A percentile compares a stretch with the other conserved stretches of the same genome.
Evolutionary conservation across 2,888 invertebrate genomes (phyloP).

Genomic region (Lycocerus yunnanus): DNA sequence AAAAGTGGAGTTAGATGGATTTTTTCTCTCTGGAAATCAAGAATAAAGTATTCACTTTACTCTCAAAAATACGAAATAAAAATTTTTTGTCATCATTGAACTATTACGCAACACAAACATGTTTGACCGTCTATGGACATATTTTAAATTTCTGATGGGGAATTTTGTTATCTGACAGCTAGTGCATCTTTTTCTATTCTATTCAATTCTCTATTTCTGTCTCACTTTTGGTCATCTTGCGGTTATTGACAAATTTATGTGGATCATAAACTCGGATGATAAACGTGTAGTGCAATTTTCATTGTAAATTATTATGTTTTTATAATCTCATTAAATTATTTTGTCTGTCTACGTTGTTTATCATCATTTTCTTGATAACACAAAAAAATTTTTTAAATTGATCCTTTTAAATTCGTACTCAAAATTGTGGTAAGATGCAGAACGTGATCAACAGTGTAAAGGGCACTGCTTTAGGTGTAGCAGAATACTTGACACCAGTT

Average conservation of each 20-base stretch:
- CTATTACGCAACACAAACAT: neutral
- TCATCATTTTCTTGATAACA: neutral
- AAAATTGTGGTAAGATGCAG: conserved; percentile 74
- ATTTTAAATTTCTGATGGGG: neutral
- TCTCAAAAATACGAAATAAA: too few species aligned
- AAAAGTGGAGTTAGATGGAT: too few species aligned
- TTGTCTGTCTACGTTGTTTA: neutral
- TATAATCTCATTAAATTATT: neutral
- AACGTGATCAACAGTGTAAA: conserved; percentile 95
- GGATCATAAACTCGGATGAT: neutral
- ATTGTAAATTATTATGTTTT: neutral
- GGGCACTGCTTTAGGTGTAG: conserved; percentile 93
- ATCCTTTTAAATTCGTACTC: neutral
- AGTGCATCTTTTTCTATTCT: neutral
- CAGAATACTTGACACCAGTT: conserved; percentile 95
- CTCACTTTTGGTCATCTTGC: neutral
- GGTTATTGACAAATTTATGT: neutral
- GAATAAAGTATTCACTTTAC: too few species aligned
- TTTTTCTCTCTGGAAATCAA: too few species aligned
- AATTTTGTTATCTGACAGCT: neutral
- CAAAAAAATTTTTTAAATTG: neutral
- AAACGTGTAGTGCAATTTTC: neutral
- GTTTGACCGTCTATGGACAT: neutral
- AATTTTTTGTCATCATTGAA: too few species aligned
- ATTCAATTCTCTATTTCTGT: neutral